These are phyloP conservation scores for Gryon sp. DNA, from an alignment of 1,140 invertebrate genomes.

Conservation along the genomic window DNA sequence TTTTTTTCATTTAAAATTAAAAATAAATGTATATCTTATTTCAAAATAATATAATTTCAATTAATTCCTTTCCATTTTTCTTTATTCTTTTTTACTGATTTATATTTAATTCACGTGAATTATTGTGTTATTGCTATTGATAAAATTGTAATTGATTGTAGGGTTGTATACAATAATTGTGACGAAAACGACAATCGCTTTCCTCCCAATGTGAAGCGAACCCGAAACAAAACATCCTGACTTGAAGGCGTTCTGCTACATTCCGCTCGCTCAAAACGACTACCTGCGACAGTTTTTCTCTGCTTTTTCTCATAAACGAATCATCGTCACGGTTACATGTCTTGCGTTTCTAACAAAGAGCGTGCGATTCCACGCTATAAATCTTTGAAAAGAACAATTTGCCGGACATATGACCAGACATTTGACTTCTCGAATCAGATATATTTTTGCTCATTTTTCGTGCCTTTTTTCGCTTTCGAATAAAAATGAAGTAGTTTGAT, in stretches of 20 bases:
- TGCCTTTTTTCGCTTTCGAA: not conserved
- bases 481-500: too few relatives aligned
- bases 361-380: conserved; percentile 25
- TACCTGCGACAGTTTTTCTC: conserved; percentile 63
- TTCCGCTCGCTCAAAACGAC: conserved; percentile 47
- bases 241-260: conserved; percentile 51
- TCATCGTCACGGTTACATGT: conserved; percentile 50
- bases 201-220: conserved; percentile 53
- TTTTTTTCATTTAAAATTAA: too few relatives aligned
- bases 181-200: conserved; percentile 49
- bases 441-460: not conserved
- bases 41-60: too few relatives aligned
- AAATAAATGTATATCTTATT: too few relatives aligned
- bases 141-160: conserved; percentile 18
- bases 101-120: too few relatives aligned
- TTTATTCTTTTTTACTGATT: too few relatives aligned
- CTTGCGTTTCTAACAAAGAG: conserved; percentile 43
- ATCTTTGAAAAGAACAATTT: conserved; percentile 14
- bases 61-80: too few relatives aligned
- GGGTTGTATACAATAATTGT: conserved; percentile 20
- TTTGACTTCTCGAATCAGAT: not conserved
- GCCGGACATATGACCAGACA: not conserved
- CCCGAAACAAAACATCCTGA: conserved; percentile 54
- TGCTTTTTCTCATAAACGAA: conserved; percentile 53
- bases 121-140: too few relatives aligned